Base-by-base conservation (phyloP, 2,113 vertebrate genomes). In the Aegithalos caudatus region DNA sequence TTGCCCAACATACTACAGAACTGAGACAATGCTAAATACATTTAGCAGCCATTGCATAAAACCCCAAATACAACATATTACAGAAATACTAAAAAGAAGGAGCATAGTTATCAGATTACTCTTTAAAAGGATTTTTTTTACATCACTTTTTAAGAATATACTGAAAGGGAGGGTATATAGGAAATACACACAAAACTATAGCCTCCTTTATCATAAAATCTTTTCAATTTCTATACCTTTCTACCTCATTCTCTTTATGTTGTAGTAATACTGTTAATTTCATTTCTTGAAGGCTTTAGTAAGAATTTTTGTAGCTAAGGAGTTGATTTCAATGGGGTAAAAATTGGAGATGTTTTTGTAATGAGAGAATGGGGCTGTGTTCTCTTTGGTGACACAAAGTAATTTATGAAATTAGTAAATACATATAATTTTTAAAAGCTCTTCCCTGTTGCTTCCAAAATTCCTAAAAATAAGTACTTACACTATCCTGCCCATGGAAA, bases 401-500 rank as follows among this genome's bases (percentile, higher is more conserved):
- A 88, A 92, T 42, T 7, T 8, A n/a, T 81, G 7, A 87, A 89
- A 91, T 29, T 19, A 76, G 19, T 42, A 85, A 72, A 69, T 0
- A 56, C 78, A 37, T 37, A 18, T 6, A 3, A 31, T 50, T 79
- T 90, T 79, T 65, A 80, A 76, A 72, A 7, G 11, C 62, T 77
- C 5, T 48, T 3, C 7, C 9, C 25, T 29, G 6, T 10, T 67
- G 6, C 27, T 25, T 56, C 62, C 19, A 67, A 44, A 73, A 66
- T 81, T 83, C 23, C 18, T 72, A 25, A 70, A 80, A 89, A 53
- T 19, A 33, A 40, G 1, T 48, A 35, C 25, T 69, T 42, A 70
- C 56, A 70, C 2, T 67, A 28, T 24, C 12, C 5, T n/a, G 14
- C 2, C 7, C 54, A n/a, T 1, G 4, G 4, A 0, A 7, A 8